Conservation (phyloP, 2,797 vertebrate species). For the Agapornis canus region DNA sequence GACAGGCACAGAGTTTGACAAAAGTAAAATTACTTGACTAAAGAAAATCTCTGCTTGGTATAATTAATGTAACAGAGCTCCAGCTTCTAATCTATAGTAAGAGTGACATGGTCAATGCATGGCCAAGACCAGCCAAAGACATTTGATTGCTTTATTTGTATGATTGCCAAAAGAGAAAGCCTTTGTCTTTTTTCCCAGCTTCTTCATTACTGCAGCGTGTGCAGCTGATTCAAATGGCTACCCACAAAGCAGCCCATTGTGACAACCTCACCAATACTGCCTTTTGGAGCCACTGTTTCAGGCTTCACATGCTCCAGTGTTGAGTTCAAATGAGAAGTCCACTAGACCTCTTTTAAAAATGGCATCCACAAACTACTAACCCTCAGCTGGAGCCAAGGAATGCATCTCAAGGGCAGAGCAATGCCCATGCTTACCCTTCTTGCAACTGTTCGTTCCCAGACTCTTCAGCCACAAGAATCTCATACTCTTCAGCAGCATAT, state of each 20-base stretch:
- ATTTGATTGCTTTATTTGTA: neutral
- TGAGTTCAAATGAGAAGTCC: neutral
- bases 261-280: neutral
- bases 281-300: neutral
- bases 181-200: neutral
- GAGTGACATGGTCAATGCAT: neutral
- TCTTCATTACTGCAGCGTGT: neutral
- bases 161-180: neutral
- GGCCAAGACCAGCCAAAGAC: neutral
- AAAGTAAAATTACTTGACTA: neutral
- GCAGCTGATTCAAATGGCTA: neutral
- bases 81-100: neutral
- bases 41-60: neutral
- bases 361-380: neutral
- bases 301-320: neutral
- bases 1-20: neutral
- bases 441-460: conserved; percentile 94
- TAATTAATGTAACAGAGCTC: neutral
- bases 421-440: conserved; percentile 84
- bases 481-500: conserved; percentile 96
- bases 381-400: neutral
- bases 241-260: neutral
- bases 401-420: neutral
- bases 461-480: conserved; percentile 96
- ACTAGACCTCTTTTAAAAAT: neutral